Percentiles rank a stretch among this genome's conserved stretches.
phyloP scores from a whole-genome alignment of 2,888 invertebrate species.

The Polietes domitor region DNA sequence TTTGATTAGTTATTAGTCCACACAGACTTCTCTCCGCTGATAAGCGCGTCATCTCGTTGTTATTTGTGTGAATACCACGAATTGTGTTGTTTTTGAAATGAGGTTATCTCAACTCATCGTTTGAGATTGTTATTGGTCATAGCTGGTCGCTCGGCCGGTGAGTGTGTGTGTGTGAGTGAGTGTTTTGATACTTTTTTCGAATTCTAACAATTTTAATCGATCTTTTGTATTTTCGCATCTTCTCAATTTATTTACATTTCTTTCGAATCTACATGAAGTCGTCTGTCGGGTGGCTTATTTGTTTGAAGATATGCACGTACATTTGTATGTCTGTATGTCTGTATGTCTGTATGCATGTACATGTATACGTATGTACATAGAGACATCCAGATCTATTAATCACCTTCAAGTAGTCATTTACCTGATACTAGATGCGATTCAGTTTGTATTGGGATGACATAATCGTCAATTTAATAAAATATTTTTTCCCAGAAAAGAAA shows the following conservation, averaged over 20 bases:
- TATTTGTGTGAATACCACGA: conserved; percentile 43
- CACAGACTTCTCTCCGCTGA: neutral
- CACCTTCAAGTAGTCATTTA: neutral
- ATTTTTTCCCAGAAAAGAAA: neutral
- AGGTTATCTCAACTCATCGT: conserved; percentile 58
- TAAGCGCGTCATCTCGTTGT: neutral
- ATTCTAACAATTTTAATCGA: conserved; percentile 33
- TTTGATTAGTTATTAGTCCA: neutral
- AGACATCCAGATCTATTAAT: neutral
- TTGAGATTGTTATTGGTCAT: neutral
- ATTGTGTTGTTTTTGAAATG: conserved; percentile 34
- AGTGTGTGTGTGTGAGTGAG: neutral
- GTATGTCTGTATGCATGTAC: too few species aligned
- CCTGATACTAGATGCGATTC: neutral
- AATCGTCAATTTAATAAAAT: neutral
- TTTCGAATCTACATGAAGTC: too few species aligned
- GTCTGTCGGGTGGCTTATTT: neutral
- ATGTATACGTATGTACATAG: too few species aligned
- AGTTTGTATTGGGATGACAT: neutral
- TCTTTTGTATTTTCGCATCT: neutral
- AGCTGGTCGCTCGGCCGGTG: neutral
- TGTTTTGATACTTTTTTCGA: neutral
- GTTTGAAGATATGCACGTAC: neutral
- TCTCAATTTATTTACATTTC: neutral
- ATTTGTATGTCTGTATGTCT: too few species aligned